Conservation (phyloP, 2,888 invertebrate species). For the Tetramorium bicarinatum region DNA sequence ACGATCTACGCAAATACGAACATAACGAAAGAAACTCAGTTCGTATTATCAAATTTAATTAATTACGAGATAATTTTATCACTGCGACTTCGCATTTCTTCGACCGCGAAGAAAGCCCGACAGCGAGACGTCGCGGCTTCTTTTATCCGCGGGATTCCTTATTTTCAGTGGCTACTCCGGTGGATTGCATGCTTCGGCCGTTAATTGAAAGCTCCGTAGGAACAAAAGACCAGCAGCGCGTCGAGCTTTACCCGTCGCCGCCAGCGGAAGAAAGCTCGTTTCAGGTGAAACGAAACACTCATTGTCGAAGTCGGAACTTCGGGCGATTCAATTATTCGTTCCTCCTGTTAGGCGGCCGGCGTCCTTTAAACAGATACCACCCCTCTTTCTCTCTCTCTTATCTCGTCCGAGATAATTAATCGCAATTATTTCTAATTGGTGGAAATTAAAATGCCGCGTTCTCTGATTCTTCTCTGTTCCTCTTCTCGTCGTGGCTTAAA, state of each 20-base stretch:
- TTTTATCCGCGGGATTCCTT: slow-evolving; percentile 45
- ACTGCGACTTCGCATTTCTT: slow-evolving; percentile 13
- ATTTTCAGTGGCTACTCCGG: slow-evolving; percentile 54
- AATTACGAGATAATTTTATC: slow-evolving; percentile 17
- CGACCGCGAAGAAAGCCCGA: slow-evolving; percentile 15
- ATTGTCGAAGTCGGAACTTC: slow-evolving; percentile 58
- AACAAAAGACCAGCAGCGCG: slow-evolving; percentile 45
- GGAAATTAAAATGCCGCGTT: slow-evolving; percentile 65
- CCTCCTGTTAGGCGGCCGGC: slow-evolving; percentile 45
- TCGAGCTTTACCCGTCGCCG: slow-evolving; percentile 48
- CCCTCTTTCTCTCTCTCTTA: slow-evolving; percentile 25
- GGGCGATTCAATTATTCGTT: slow-evolving; percentile 70
- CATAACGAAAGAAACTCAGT: background rate
- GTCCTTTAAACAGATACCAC: slow-evolving; percentile 65
- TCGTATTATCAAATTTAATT: slow-evolving; percentile 31
- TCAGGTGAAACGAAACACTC: slow-evolving; percentile 51
- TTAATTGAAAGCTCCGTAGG: slow-evolving; percentile 60
- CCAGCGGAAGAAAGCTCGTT: slow-evolving; percentile 41
- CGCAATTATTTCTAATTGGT: slow-evolving; percentile 71
- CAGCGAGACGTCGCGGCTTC: slow-evolving; percentile 27
- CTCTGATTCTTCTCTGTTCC: slow-evolving; percentile 35
- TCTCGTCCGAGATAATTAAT: slow-evolving; percentile 68
- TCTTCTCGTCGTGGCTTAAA: slow-evolving; percentile 21
- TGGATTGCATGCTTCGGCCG: slow-evolving; percentile 49
- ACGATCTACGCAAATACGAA: background rate